phyloP scores from a whole-genome alignment of 1,140 invertebrate species.

The Asbolus verrucosus region DNA sequence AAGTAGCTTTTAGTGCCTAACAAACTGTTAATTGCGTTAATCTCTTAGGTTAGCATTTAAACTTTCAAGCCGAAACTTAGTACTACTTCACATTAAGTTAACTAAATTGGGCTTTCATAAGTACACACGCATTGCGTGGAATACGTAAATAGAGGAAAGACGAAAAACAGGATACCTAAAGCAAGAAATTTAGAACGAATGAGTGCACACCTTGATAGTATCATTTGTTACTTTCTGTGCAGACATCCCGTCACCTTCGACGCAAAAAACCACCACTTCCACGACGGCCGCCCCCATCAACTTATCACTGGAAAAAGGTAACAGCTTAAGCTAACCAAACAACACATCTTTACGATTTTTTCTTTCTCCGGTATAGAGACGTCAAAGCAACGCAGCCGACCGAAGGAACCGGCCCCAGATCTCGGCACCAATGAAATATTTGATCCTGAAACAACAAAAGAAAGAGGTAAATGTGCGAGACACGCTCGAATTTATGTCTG shows the following conservation, averaged over 20 bases:
- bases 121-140: no score
- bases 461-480: conserved; percentile 54
- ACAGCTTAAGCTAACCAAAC: conserved; percentile 30
- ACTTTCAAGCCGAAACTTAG: conserved; percentile 34
- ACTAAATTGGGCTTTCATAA: no score
- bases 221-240: conserved; percentile 34
- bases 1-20: conserved; percentile 9
- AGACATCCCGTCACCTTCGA: conserved; percentile 56
- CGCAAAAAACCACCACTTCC: conserved; percentile 53
- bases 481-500: conserved; percentile 48
- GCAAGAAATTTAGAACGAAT: no score
- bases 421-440: conserved; percentile 57
- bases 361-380: conserved; percentile 48
- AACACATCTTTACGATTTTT: conserved; percentile 30
- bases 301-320: conserved; percentile 54
- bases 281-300: conserved; percentile 51
- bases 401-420: conserved; percentile 52
- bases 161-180: no score
- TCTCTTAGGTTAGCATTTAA: conserved; percentile 14
- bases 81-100: no score
- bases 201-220: no score
- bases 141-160: no score
- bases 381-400: conserved; percentile 53
- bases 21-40: conserved; percentile 33
- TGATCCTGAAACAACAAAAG: conserved; percentile 56